These are phyloP conservation scores for Drosophila varians DNA, from an alignment of 1,140 invertebrate species.

Conservation along the genomic window DNA sequence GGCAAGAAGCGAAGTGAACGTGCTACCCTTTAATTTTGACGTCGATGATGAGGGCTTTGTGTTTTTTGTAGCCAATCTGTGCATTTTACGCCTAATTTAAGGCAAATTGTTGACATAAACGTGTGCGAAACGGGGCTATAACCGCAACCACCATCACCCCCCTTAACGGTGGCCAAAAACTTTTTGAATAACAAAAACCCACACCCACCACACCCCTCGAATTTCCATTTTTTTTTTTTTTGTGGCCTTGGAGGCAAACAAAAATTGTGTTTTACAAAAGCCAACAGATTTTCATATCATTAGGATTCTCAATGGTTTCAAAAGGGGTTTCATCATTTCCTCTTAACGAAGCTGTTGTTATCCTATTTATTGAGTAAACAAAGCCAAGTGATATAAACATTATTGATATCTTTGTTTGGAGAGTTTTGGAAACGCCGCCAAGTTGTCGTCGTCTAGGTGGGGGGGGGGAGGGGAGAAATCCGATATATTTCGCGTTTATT, in stretches of 20 bases:
- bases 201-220: neutral
- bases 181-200: conserved; percentile 1
- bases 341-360: neutral
- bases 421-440: neutral
- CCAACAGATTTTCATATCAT: conserved; percentile 80
- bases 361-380: neutral
- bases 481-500: too few relatives aligned
- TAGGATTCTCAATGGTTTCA: conserved; percentile 54
- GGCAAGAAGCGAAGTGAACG: conserved; percentile 3
- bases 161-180: neutral
- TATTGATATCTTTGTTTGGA: too few relatives aligned
- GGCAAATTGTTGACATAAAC: conserved; percentile 77
- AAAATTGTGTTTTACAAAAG: conserved; percentile 47
- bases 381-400: neutral
- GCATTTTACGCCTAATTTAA: conserved; percentile 80
- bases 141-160: neutral
- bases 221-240: conserved; percentile 11
- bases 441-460: too few relatives aligned
- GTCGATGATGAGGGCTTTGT: conserved; percentile 46
- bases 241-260: conserved; percentile 12
- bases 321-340: too few relatives aligned
- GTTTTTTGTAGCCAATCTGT: conserved; percentile 67
- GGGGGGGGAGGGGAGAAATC: too few relatives aligned
- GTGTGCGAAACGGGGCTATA: neutral
- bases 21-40: conserved; percentile 71